Evolutionary conservation across 1,140 invertebrate genomes (phyloP), one percentile per base, ranked within the genome.

Genomic region (Mizuhopecten yessoensis): DNA sequence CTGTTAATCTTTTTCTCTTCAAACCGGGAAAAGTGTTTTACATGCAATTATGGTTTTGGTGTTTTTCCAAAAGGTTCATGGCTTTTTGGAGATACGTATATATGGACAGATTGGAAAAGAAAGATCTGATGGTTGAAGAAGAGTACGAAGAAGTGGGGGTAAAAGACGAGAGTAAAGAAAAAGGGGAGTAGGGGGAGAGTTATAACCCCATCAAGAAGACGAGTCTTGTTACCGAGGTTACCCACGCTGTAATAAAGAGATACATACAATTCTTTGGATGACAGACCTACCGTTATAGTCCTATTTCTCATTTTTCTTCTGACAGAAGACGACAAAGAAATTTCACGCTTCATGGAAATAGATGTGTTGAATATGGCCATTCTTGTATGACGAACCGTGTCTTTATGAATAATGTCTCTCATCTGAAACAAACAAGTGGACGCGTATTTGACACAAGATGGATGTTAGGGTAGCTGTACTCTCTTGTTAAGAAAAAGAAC

Each of bases 251-350:
- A 11, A 75, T 75, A 75, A 75, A 75, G 57, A 75, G n/a, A 75
- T 75, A 29, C n/a, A 29, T n/a, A 17, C 29, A 29, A 75, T 75
- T 75, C 57, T 75, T 75, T 3, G 11, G 57, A 75, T 75, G n/a
- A 75, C 57, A 75, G n/a, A n/a, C 9, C n/a, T 29, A n/a, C 57
- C 57, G 57, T 75, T 75, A 75, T 75, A 5, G 57, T 75, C 23
- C n/a, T 75, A 75, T 75, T 29, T 75, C 29, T 75, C 57, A 75
- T 75, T 29, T 75, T 29, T n/a, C 42, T 75, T 75, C 57, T 75
- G 57, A 75, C 57, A 75, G 57, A 75, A 75, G 9, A 75, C 23
- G 57, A 75, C 57, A 75, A 75, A 75, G 57, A 75, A 75, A 75
- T 75, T 75, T 75, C 57, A 75, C 57, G 57, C 57, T 75, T 75